Conservation (phyloP, 2,113 vertebrate species). For the Pongo abelii region DNA sequence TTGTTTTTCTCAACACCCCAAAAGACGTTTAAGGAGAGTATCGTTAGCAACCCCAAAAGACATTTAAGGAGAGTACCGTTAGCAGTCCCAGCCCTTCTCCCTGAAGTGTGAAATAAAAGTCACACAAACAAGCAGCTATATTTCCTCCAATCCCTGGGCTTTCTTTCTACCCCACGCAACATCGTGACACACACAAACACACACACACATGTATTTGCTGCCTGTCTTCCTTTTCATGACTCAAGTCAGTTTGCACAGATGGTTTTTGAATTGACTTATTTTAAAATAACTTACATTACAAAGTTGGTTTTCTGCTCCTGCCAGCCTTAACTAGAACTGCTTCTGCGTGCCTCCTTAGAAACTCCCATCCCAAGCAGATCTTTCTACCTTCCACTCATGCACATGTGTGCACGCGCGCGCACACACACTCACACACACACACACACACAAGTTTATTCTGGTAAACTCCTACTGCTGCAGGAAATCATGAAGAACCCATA, state of each 20-base stretch:
- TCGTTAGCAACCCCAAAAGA: accelerated
- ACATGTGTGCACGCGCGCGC: accelerated
- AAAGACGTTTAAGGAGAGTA: neutral
- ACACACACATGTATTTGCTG: neutral
- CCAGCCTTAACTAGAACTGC: neutral
- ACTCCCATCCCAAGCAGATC: neutral
- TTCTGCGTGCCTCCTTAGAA: neutral
- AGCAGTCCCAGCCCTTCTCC: neutral
- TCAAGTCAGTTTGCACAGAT: constrained; percentile 15
- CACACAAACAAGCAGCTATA: neutral
- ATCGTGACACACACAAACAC: no score
- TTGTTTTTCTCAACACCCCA: neutral
- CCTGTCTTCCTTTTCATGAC: neutral
- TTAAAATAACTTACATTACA: constrained; percentile 23
- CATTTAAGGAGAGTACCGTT: neutral
- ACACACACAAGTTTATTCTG: neutral
- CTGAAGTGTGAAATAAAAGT: neutral
- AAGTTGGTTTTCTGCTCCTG: neutral
- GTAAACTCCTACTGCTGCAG: neutral
- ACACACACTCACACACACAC: neutral
- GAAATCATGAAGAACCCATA: neutral
- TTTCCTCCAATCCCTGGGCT: neutral
- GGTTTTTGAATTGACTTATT: constrained; percentile 56
- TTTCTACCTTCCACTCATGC: neutral
- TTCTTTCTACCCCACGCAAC: neutral